Conservation (phyloP, 2,888 invertebrate species). For the Drosophila pegasa region DNA sequence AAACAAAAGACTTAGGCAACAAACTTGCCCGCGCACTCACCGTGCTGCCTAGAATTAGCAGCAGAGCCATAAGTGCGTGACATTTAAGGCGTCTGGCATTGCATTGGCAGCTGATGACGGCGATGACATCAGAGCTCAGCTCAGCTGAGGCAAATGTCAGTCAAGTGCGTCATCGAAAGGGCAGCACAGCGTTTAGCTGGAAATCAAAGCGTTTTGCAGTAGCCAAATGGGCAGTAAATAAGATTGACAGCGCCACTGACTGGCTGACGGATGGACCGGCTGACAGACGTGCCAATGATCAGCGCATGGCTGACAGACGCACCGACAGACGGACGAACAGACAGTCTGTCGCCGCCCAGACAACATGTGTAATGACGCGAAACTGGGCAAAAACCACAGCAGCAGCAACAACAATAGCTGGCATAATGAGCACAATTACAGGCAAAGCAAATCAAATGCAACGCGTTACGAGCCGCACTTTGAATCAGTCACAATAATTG, state of each 20-base stretch:
- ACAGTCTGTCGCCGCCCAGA: conserved; percentile 59
- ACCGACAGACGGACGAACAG: conserved; percentile 39
- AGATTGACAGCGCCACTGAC: conserved; percentile 54
- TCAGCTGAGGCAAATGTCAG: conserved; percentile 79
- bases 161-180: conserved; percentile 75
- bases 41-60: conserved; percentile 46
- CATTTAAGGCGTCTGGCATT: conserved; percentile 51
- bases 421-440: conserved; percentile 78
- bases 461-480: conserved; percentile 69
- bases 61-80: conserved; percentile 44
- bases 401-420: conserved; percentile 43
- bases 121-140: conserved; percentile 75
- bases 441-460: conserved; percentile 78
- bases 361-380: conserved; percentile 75
- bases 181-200: conserved; percentile 57
- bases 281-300: conserved; percentile 41
- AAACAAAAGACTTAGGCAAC: conserved; percentile 75
- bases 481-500: conserved; percentile 76
- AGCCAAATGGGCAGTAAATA: conserved; percentile 48
- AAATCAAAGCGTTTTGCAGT: conserved; percentile 47
- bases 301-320: conserved; percentile 35
- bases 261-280: conserved; percentile 13
- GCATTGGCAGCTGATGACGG: conserved; percentile 39
- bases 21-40: conserved; percentile 42
- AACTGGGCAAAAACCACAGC: conserved; percentile 45